These are phyloP conservation scores for Sphaerodactylus townsendi DNA, from an alignment of 2,113 vertebrate species.

Conservation along the genomic window DNA sequence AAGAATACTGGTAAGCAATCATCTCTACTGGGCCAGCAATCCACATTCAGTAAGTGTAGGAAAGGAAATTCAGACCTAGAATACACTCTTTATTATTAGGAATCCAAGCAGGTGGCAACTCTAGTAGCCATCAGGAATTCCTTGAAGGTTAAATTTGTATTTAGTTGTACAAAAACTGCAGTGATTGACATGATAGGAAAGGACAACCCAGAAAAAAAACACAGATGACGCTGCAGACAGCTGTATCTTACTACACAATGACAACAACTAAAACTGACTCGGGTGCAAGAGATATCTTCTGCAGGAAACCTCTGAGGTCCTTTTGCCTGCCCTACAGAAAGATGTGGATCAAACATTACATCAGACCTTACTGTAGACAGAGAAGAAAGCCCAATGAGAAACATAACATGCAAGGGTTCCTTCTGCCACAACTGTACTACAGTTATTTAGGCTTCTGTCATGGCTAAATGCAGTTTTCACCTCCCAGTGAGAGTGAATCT, in stretches of 20 bases:
- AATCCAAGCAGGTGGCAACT: slow-evolving; percentile 24
- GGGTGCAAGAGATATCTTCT: neutral
- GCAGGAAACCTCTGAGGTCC: neutral
- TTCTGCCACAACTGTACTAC: neutral
- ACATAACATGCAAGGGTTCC: neutral
- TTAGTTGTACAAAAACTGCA: neutral
- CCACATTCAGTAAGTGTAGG: neutral
- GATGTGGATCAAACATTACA: neutral
- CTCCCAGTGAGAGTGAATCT: neutral
- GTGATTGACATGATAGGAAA: slow-evolving; percentile 23
- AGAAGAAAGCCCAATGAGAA: neutral
- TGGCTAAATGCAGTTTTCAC: neutral
- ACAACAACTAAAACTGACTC: neutral
- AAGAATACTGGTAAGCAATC: slow-evolving; percentile 46
- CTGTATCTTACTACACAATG: neutral
- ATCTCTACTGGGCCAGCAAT: slow-evolving; percentile 5
- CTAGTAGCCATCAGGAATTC: neutral
- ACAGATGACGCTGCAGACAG: neutral
- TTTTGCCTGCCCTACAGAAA: neutral
- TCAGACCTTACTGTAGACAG: neutral
- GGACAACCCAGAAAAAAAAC: neutral
- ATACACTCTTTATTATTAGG: neutral
- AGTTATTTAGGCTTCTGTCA: neutral
- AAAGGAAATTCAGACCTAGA: neutral
- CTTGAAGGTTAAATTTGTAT: slow-evolving; percentile 18